phyloP scores from a whole-genome alignment of 2,888 invertebrate genomes.

The Eutolmus rufibarbis region DNA sequence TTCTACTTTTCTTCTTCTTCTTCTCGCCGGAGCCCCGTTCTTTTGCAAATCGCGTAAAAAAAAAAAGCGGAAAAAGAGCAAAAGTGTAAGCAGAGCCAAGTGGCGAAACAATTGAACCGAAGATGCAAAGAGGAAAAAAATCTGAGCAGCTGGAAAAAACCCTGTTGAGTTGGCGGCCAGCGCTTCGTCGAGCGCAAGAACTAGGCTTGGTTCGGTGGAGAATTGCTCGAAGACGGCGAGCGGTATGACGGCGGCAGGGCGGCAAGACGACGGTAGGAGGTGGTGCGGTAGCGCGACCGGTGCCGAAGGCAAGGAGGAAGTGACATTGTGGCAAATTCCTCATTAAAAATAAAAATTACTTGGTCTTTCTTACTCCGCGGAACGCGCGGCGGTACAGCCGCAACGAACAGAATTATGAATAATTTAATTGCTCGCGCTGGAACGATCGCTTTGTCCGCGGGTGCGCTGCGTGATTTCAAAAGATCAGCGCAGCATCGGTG shows the following conservation, averaged over 20 bases:
- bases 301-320: slow-evolving; percentile 6
- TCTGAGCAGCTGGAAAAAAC: not conserved
- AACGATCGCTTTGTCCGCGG: slow-evolving; percentile 8
- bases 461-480: not conserved
- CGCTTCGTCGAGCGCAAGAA: not conserved
- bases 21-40: not conserved
- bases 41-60: not conserved
- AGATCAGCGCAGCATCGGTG: not conserved
- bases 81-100: slow-evolving; percentile 18
- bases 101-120: slow-evolving; percentile 33
- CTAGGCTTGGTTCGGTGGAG: not conserved
- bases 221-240: not conserved
- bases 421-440: slow-evolving; percentile 21
- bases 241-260: not conserved
- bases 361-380: slow-evolving; percentile 8
- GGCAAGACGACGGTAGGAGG: not conserved
- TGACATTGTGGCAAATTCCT: slow-evolving; percentile 34
- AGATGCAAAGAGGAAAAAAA: slow-evolving; percentile 12
- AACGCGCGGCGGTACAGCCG: not conserved
- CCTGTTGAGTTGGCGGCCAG: not conserved
- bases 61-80: slow-evolving; percentile 35
- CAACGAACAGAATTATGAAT: slow-evolving; percentile 22
- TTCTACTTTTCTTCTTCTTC: not conserved
- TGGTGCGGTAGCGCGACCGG: not conserved
- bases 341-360: slow-evolving; percentile 29